Base-by-base conservation (phyloP, 1,140 invertebrate genomes). In the Aricia agestis region DNA sequence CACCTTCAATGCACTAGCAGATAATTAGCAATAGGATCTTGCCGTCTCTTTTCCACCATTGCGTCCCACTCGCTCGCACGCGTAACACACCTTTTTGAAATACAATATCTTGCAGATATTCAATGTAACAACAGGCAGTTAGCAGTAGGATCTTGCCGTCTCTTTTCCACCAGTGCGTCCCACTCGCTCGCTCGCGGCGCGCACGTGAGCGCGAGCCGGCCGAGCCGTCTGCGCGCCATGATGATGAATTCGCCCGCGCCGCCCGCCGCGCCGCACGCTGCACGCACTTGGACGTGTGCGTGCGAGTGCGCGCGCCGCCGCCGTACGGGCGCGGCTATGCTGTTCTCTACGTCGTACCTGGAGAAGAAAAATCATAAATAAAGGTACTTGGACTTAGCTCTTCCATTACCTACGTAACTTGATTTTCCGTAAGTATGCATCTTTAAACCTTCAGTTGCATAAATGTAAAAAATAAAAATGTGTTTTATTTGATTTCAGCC, bases 221-320 rank as follows among this genome's bases (percentile, higher is more conserved):
- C 96, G 10, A 97, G 92, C 74, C 95, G 93, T 71, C 95, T 92
- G 69, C 95, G 92, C 13, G 96, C 96, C 93, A 97, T 96, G 84
- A 97, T 94, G 42, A 97, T 92, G 91, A 97, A 97, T 86, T 96
- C 95, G 0, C 96, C 96, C 7, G 92, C 89, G 7, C 96, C 96
- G 32, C 94, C 93, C 41, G 92, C 88, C 17, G 95, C 95, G 7
- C 95, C 95, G 82, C 96, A 97, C 67, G 93, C 92, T 11, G 93
- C 91, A 0, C 94, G 92, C 42, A 96, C 93, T 58, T 94, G 92
- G 3, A 95, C 81, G 80, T 85, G 91, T 42, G 80, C 90, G 79
- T 86, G 93, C 70, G 58, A 83, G 76, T 68, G 71, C 73, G 32
- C 79, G 74, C 17, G 67, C 32, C 63, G 71, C 69, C 70, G 67